These are phyloP conservation scores for Elysia chlorotica DNA, from an alignment of 1,140 invertebrate genomes.

Conservation along the genomic window DNA sequence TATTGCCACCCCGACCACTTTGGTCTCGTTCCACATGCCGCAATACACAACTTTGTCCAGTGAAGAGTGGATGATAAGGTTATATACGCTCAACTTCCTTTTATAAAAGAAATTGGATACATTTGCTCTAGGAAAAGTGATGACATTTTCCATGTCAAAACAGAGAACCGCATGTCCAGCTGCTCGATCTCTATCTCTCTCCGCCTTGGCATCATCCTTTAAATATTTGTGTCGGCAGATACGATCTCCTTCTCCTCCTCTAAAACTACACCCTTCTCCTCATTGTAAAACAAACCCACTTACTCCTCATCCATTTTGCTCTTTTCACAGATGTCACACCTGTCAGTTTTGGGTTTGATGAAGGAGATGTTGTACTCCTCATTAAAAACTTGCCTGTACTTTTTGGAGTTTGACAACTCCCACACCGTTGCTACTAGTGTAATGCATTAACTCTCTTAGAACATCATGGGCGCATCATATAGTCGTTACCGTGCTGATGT, in stretches of 20 bases:
- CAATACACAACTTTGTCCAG: conserved; percentile 17
- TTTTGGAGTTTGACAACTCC: too few species aligned
- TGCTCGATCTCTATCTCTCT: background rate
- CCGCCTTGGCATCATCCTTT: background rate
- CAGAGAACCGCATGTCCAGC: background rate
- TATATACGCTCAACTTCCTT: conserved; percentile 25
- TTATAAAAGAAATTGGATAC: conserved; percentile 6
- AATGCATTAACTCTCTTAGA: too few species aligned
- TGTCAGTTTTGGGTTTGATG: conserved; percentile 4
- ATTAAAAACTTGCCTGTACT: too few species aligned
- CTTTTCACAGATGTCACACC: conserved; percentile 10
- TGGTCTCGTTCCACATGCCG: conserved; percentile 19
- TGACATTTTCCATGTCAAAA: conserved; percentile 12
- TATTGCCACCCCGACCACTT: conserved; percentile 20
- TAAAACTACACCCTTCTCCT: background rate
- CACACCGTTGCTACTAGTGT: too few species aligned
- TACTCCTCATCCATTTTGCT: background rate
- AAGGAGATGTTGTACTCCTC: conserved; percentile 17
- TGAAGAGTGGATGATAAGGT: conserved; percentile 25
- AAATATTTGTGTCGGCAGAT: background rate
- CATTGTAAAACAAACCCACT: too few species aligned
- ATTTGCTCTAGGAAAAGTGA: background rate
- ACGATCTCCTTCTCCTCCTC: background rate
- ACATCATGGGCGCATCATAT: too few species aligned
- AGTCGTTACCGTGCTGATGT: too few species aligned